phyloP scores from a whole-genome alignment of 2,113 vertebrate genomes.

The Pelvicachromis taeniatus region DNA sequence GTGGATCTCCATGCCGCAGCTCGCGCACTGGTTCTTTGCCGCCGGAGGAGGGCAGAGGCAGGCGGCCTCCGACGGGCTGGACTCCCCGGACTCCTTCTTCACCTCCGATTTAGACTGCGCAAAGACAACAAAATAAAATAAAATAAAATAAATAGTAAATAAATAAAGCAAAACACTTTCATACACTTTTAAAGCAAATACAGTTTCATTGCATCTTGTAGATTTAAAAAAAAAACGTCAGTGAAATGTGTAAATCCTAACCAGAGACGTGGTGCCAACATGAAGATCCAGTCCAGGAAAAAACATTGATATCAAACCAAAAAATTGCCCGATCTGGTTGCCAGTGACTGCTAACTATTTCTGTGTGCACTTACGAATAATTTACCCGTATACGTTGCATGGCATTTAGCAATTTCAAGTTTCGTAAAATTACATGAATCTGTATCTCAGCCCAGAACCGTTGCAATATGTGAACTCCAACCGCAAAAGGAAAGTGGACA shows the following conservation, averaged over 20 bases:
- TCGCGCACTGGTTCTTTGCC: constrained; percentile 62
- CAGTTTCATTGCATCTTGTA: neutral
- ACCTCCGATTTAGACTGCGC: constrained; percentile 63
- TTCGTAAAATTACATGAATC: neutral
- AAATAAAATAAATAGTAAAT: neutral
- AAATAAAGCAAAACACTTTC: neutral
- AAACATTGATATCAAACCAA: neutral
- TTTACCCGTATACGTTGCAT: neutral
- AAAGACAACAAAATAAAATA: neutral
- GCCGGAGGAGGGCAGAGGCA: constrained; percentile 57
- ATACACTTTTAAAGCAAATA: neutral
- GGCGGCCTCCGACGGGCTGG: constrained; percentile 51
- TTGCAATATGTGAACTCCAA: neutral
- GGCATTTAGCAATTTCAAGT: neutral
- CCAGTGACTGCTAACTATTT: neutral
- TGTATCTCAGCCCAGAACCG: neutral
- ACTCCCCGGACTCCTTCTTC: constrained; percentile 62
- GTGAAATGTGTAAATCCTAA: neutral
- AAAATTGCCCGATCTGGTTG: neutral
- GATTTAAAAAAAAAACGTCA: neutral
- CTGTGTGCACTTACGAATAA: neutral
- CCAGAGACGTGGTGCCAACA: neutral
- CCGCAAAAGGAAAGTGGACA: neutral
- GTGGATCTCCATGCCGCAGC: constrained; percentile 66
- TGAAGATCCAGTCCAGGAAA: neutral